phyloP scores from a whole-genome alignment of 2,888 invertebrate species.

The Drepanosiphum platanoidis region DNA sequence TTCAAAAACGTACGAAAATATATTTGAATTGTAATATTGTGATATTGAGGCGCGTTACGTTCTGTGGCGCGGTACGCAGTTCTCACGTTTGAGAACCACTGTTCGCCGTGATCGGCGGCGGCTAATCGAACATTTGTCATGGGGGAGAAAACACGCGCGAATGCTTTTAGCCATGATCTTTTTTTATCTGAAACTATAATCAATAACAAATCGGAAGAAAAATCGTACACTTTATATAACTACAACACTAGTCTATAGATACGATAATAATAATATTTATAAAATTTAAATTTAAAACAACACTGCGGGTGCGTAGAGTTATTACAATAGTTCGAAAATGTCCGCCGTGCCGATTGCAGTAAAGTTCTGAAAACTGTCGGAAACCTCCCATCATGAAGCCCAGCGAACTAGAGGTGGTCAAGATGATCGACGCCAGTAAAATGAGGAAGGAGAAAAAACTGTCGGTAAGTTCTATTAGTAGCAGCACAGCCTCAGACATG shows the following conservation, averaged over 20 bases:
- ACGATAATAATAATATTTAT: slow-evolving; percentile 34
- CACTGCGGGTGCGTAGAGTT: background rate
- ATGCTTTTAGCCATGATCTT: slow-evolving; percentile 30
- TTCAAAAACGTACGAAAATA: too few species aligned
- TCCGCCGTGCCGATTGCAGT: background rate
- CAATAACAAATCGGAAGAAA: slow-evolving; percentile 52
- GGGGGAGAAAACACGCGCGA: background rate
- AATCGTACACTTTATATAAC: slow-evolving; percentile 1
- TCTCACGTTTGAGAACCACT: background rate
- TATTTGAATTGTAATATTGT: too few species aligned
- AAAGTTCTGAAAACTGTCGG: background rate
- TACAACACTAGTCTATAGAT: background rate
- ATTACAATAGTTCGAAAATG: slow-evolving; percentile 15
- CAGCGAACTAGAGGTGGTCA: slow-evolving; percentile 45
- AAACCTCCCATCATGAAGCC: slow-evolving; percentile 40
- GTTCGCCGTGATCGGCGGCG: background rate
- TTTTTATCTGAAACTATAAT: slow-evolving; percentile 58
- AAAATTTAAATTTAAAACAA: background rate
- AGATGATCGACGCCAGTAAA: slow-evolving; percentile 51
- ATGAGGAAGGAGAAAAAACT: slow-evolving; percentile 52
- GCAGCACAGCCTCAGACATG: slow-evolving; percentile 23
- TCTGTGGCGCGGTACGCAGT: background rate
- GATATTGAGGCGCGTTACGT: too few species aligned
- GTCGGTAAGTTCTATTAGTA: slow-evolving; percentile 48
- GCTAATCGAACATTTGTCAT: background rate